Evolutionary conservation across 2,113 vertebrate species (phyloP), one percentile per base, ranked within the genome.

Genomic region (Forbesichthys papilliferus): DNA sequence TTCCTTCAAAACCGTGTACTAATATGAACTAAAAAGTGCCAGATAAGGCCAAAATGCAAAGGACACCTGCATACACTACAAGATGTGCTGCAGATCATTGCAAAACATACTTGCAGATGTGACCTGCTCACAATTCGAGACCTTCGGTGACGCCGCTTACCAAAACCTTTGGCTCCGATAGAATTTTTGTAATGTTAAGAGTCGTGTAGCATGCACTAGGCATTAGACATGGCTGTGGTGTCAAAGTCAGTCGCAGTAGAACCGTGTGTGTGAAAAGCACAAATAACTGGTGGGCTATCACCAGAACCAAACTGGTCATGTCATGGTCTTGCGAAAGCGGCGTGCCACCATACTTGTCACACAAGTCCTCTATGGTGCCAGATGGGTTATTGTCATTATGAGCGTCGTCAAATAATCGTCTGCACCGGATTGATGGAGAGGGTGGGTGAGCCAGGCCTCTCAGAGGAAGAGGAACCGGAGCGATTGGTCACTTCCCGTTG

Each of bases 401-500:
- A 46, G 53, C 10, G 20, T 55, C 9, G 49, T 94, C 90, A 98
- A 13, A 99, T 94, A 3, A 96, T 95, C 7, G 97, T 96, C 84
- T 98, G 96, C 65, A 98, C 95, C 0, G 96, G 95, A 12, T 96
- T 85, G 55, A 93, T 90, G 4, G 96, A 97, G 84, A 94, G 93
- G 0, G 96, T 93, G 0, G 96, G 96, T 1, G 98, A 98, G 48
- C 94, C 87, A 0, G 95, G 92, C 62, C 94, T 85, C 83, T 99
- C 97, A 0, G 96, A 95, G 60, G 92, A 83, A 1, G 95, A 95
- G 0, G 94, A 94, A 20, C 91, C 93, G 0, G 95, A 95, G 0
- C 94, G 95, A 82, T 93, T 98, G 75, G 94, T 93, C 87, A 96
- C 95, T 71, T 98, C 96, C 46, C 94, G 90, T 83, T 97, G 96